A percentile compares a stretch with the other conserved stretches of the same genome.
Evolutionary conservation across 2,113 vertebrate species (phyloP).

Genomic region (Corydoras maculifer): DNA sequence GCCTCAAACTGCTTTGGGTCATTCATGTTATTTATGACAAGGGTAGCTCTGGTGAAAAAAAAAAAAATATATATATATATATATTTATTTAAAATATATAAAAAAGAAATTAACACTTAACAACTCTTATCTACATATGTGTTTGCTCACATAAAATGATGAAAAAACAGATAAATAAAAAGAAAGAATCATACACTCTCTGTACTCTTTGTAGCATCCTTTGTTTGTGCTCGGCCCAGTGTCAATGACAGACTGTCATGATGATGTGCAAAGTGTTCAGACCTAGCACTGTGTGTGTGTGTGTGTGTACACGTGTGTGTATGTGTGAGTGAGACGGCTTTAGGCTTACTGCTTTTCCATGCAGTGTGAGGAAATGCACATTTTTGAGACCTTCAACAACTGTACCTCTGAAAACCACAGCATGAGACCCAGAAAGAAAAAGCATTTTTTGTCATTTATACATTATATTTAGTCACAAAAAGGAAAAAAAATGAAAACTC

Average conservation of each 20-base stretch:
- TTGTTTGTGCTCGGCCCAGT: conserved; percentile 58
- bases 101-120: too few relatives aligned
- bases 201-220: conserved; percentile 48
- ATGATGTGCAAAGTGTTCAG: conserved; percentile 47
- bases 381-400: conserved; percentile 32
- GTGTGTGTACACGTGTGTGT: conserved; percentile 5
- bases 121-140: too few relatives aligned
- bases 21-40: too few relatives aligned
- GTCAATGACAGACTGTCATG: conserved; percentile 63
- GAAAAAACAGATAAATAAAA: conserved; percentile 24
- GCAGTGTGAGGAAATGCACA: conserved; percentile 30
- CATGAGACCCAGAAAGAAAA: conserved; percentile 5
- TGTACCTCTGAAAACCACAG: conserved; percentile 2
- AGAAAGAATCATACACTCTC: conserved; percentile 18
- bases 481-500: not conserved
- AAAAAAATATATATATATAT: too few relatives aligned
- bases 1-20: too few relatives aligned
- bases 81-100: too few relatives aligned
- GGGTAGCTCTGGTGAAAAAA: conserved; percentile 20
- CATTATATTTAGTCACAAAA: conserved; percentile 3
- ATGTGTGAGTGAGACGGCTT: conserved; percentile 13
- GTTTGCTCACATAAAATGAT: too few relatives aligned
- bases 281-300: conserved; percentile 33
- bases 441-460: not conserved
- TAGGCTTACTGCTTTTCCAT: conserved; percentile 46